phyloP scores from a whole-genome alignment of 2,888 invertebrate genomes.

The Cerastis rubricosa region DNA sequence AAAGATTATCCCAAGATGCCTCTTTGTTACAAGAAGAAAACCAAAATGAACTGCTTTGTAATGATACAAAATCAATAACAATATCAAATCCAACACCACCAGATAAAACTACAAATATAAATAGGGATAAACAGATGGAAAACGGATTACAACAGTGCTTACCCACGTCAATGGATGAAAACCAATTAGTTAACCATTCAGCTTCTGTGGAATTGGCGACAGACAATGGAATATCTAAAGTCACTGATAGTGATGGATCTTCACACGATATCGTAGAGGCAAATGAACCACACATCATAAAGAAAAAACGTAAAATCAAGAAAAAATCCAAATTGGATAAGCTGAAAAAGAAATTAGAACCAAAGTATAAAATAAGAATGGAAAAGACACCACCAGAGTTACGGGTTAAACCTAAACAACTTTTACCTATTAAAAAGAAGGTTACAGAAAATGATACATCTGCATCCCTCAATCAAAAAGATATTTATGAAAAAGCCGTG shows the following conservation, averaged over 20 bases:
- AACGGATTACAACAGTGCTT: neutral
- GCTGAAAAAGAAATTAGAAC: conserved; percentile 75
- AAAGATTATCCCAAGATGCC: conserved; percentile 8
- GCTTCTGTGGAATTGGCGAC: conserved; percentile 3
- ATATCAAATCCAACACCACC: neutral
- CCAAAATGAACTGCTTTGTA: conserved; percentile 2
- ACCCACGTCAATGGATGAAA: neutral
- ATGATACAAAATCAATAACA: conserved; percentile 2
- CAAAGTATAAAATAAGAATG: conserved; percentile 79
- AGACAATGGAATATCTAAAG: conserved; percentile 13
- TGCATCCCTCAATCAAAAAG: conserved; percentile 74
- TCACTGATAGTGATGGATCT: neutral
- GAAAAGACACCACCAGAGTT: conserved; percentile 56
- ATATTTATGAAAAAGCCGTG: conserved; percentile 81
- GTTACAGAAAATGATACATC: conserved; percentile 61
- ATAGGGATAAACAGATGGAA: neutral
- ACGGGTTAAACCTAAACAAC: conserved; percentile 63
- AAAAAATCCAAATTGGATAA: conserved; percentile 79
- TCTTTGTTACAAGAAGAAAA: conserved; percentile 22
- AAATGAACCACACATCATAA: conserved; percentile 11
- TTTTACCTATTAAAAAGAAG: conserved; percentile 51
- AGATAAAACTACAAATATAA: conserved; percentile 6
- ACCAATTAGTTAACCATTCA: neutral
- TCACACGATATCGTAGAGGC: conserved; percentile 2
- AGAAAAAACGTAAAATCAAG: conserved; percentile 62